Evolutionary conservation across 2,113 vertebrate genomes (phyloP).

Genomic region (Mormyrus iriodes): DNA sequence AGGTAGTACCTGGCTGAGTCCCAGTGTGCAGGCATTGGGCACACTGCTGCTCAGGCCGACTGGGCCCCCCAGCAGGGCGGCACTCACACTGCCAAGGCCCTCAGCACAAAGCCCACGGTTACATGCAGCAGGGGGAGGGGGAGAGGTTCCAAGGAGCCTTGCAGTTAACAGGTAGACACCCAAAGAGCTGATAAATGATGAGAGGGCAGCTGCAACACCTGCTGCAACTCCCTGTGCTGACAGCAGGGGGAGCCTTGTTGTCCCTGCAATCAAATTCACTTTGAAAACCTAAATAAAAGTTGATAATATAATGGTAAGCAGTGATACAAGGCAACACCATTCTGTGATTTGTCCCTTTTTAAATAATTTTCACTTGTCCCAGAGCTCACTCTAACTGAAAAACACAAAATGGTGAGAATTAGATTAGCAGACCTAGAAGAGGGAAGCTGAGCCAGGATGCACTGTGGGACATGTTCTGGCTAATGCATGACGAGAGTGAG

Average conservation of each 20-base stretch:
- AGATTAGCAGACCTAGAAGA: slow-evolving; percentile 54
- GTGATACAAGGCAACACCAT: neutral
- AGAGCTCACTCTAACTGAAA: neutral
- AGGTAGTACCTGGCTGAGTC: slow-evolving; percentile 67
- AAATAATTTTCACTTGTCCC: neutral
- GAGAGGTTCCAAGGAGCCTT: slow-evolving; percentile 34
- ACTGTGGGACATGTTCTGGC: neutral
- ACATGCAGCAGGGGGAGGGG: slow-evolving; percentile 50
- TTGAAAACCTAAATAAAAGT: neutral
- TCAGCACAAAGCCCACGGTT: slow-evolving; percentile 69
- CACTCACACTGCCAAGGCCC: slow-evolving; percentile 66
- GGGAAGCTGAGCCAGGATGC: slow-evolving; percentile 65
- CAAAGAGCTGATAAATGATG: slow-evolving; percentile 63
- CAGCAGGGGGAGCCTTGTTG: slow-evolving; percentile 61
- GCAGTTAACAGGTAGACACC: slow-evolving; percentile 65
- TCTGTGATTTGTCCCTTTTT: neutral
- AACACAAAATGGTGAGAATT: slow-evolving; percentile 2
- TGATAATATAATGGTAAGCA: neutral
- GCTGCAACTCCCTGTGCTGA: slow-evolving; percentile 53
- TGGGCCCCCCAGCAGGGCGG: slow-evolving; percentile 63
- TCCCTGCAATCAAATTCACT: slow-evolving; percentile 44
- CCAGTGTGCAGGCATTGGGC: slow-evolving; percentile 56
- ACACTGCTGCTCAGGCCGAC: slow-evolving; percentile 66
- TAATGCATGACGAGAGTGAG: neutral
- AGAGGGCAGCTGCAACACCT: slow-evolving; percentile 64